Base-by-base conservation (phyloP, 2,888 invertebrate species). In the Caenorhabditis angaria region DNA sequence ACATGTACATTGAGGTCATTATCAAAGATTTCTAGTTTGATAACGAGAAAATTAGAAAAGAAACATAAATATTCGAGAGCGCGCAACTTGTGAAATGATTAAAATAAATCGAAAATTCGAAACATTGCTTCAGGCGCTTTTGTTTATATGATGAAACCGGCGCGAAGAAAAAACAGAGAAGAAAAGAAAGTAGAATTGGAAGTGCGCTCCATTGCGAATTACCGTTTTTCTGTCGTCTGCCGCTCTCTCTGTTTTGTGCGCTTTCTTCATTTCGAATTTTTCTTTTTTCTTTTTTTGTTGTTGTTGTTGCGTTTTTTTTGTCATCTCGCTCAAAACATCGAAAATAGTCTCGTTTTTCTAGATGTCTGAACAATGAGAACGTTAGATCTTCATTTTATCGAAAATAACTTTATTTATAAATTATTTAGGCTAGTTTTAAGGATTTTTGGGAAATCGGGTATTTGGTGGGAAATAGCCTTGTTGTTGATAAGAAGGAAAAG, bases 401-500 rank as follows among this genome's bases (percentile, higher is more conserved):
- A n/a, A n/a, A n/a, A n/a, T n/a, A n/a, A n/a, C n/a, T n/a, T n/a
- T n/a, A n/a, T n/a, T n/a, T n/a, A n/a, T n/a, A n/a, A n/a, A n/a
- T n/a, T n/a, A n/a, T n/a, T n/a, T n/a, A n/a, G n/a, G n/a, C n/a
- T n/a, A n/a, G n/a, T n/a, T n/a, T 1, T 53, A 51, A 14, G 53
- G 51, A 58, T 59, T 60, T 55, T 61, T 68, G 18, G 51, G 69
- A 18, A 70, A 69, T 29, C 64, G 67, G 24, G 75, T 70, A 41
- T 75, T 75, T 50, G 75, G 70, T 24, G 75, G 75, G 63, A 75
- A 75, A 50, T 62, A 55, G 22, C 63, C 67, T 64, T 18, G n/a
- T 20, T 41, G 69, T 51, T 74, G 74, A 47, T 70, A 69, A 47
- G 73, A 63, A 1, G 75, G 66, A 63, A 75, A 81, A 12, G 81